Evolutionary conservation across 2,113 vertebrate species (phyloP).

Genomic region (Lucifuga dentata): DNA sequence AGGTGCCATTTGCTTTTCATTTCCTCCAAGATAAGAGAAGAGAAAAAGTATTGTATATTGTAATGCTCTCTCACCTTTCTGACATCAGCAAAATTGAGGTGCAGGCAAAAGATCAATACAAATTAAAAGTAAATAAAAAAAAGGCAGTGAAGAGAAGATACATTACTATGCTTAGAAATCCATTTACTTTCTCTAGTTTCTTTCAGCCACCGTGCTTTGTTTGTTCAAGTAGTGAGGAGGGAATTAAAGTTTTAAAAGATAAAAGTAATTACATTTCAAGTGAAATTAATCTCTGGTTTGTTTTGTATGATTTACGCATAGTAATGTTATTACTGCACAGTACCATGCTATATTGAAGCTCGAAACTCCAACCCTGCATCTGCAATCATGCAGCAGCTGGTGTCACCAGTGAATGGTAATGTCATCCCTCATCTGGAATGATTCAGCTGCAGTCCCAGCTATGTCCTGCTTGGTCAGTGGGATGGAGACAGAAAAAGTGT

Average conservation of each 20-base stretch:
- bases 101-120: conserved; percentile 82
- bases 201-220: conserved; percentile 60
- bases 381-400: conserved; percentile 34
- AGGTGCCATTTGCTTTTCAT: conserved; percentile 89
- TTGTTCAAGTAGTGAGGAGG: conserved; percentile 63
- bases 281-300: not conserved
- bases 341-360: no score
- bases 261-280: conserved; percentile 17
- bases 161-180: conserved; percentile 75
- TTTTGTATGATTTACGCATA: not conserved
- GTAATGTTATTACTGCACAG: no score
- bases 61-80: conserved; percentile 84
- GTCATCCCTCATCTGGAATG: conserved; percentile 48
- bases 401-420: conserved; percentile 37
- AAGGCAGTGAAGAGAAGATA: conserved; percentile 56
- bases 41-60: conserved; percentile 85
- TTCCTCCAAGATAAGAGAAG: conserved; percentile 80
- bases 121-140: conserved; percentile 92
- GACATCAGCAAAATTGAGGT: conserved; percentile 83
- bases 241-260: conserved; percentile 57
- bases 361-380: not conserved
- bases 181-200: conserved; percentile 70
- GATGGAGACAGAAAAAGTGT: conserved; percentile 39
- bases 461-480: conserved; percentile 47
- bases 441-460: conserved; percentile 43